Percentiles rank a stretch among this genome's conserved stretches.
Conservation (phyloP, 2,797 vertebrate species). For the Pipistrellus nathusii region DNA sequence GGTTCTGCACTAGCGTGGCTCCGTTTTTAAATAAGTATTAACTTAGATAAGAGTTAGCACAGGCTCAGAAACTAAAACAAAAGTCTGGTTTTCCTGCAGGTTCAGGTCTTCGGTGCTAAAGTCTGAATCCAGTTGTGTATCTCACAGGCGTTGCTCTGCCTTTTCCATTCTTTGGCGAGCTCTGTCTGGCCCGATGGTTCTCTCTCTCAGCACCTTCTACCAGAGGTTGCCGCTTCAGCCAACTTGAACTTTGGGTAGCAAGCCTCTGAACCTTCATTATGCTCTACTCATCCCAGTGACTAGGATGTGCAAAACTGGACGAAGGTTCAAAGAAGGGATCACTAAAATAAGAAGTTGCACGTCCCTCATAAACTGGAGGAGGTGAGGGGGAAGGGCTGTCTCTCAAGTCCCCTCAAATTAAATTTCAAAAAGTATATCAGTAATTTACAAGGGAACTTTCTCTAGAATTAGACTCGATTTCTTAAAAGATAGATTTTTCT, state of each 20-base stretch:
- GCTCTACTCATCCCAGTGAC: constrained; percentile 64
- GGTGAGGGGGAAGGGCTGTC: not conserved
- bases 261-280: constrained; percentile 79
- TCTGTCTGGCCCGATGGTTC: not conserved
- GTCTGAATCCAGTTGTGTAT: constrained; percentile 30
- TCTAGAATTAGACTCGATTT: constrained; percentile 20
- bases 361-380: constrained; percentile 61
- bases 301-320: constrained; percentile 71
- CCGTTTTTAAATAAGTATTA: not conserved
- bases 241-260: constrained; percentile 67
- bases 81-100: constrained; percentile 7
- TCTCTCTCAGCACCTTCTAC: constrained; percentile 18
- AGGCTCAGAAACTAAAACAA: constrained; percentile 7
- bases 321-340: constrained; percentile 74
- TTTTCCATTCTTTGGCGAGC: constrained; percentile 33
- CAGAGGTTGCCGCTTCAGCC: constrained; percentile 61
- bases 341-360: constrained; percentile 79
- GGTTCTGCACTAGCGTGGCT: not conserved
- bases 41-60: not conserved
- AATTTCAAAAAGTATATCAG: not conserved
- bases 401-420: constrained; percentile 70
- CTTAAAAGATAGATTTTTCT: constrained; percentile 31
- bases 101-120: constrained; percentile 10
- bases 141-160: constrained; percentile 50
- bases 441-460: constrained; percentile 60